Evolutionary conservation across 2,888 invertebrate species (phyloP), one percentile per base, ranked within the genome.

Genomic region (Cremastinae sp.): DNA sequence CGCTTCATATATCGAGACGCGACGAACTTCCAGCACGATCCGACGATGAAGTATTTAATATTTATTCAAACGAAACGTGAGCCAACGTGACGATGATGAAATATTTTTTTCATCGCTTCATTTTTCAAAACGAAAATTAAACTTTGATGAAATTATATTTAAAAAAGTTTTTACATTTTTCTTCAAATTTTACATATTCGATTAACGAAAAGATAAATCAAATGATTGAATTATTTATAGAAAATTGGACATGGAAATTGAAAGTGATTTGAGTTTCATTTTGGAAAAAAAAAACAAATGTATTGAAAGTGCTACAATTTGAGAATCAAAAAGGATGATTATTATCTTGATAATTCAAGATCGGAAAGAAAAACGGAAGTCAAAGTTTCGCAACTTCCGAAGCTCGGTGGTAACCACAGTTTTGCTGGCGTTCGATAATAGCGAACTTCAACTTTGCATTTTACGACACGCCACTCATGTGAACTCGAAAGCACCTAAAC

Each of bases 351-450:
- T n/a, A n/a, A n/a, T n/a, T n/a, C n/a, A n/a, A n/a, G n/a, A n/a
- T n/a, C n/a, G n/a, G n/a, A n/a, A n/a, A n/a, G n/a, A n/a, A n/a
- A 37, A 55, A 56, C 55, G 39, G 47, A 39, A 61, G 61, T 61
- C n/a, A 35, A 35, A 20, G 58, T 47, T 45, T 59, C 53, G 70
- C 39, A 37, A 53, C 62, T 75, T 53, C 51, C 53, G 45, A 65
- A 53, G 59, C 43, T 9, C 20, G 14, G 10, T 10, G n/a, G 28
- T n/a, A 9, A 56, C 37, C 22, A 45, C 49, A 35, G 43, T n/a
- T 61, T 71, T 37, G 68, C 70, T 65, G 64, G 45, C 41, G 59
- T 75, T 75, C 70, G 74, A n/a, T n/a, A n/a, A 75, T 75, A 61
- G 74, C 70, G 47, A 65, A 65, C 64, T 70, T 69, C 35, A 18